Evolutionary conservation across 2,113 vertebrate species (phyloP), one percentile per base, ranked within the genome.

Genomic region (Hystrix cristata): DNA sequence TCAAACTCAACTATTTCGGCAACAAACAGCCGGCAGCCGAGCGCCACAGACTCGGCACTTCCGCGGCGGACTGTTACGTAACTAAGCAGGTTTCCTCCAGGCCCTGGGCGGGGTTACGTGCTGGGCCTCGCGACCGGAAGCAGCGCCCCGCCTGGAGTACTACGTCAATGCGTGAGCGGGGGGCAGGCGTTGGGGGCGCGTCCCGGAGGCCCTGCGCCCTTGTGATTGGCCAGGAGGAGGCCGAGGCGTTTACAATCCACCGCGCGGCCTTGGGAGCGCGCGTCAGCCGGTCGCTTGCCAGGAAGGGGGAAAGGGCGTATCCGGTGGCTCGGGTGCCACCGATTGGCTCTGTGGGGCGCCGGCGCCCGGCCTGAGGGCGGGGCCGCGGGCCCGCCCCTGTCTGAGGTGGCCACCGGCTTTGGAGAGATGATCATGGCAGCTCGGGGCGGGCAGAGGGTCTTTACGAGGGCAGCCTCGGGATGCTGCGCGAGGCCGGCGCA

Each of bases 341-440:
- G 87, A 98, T 97, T 98, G 96, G 98, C 91, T 90, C 91, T 90
- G 82, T 2, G 4, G 83, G 92, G 34, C 5, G 13, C n/a, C 0
- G 72, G 43, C 84, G 69, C 72, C 19, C 0, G 3, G 38, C 69
- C 27, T 3, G 19, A 25, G 94, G 97, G 97, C 48, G 97, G 91
- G 0, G 62, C 64, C 13, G 18, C 13, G 13, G 46, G n/a, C 46
- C 43, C 4, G 43, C 43, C 13, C 64, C 1, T 21, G 27, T 55
- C 34, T 19, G 78, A 62, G 55, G 19, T 31, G 34, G 43, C 19
- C 1, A 83, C 97, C 96, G 94, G 97, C 87, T 86, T 96, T 29
- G 0, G 87, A 3, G 55, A 83, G 27, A 65, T 0, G 21, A 86
- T 57, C 51, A 97, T 98, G 98, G 98, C 98, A 92, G 95, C 97